Base-by-base conservation (phyloP, 2,888 invertebrate genomes). In the Mystacides longicornis region DNA sequence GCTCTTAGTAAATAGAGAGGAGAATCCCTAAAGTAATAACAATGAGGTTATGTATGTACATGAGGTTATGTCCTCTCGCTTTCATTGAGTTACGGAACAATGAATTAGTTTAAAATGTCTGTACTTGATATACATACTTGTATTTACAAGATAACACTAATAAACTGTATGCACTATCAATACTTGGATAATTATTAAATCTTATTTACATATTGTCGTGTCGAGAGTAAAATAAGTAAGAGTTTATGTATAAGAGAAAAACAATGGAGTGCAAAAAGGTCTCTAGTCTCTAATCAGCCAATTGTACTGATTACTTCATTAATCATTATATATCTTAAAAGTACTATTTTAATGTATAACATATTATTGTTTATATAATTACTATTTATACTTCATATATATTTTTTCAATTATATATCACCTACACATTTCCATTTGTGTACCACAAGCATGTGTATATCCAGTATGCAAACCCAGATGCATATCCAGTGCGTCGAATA, bases 201-300 rank as follows among this genome's bases (percentile, higher is more conserved):
- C 74, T 76, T 77, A 77, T 77, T 73, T 77, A 77, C 77, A 77
- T 77, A 77, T 77, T 77, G 77, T 77, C 77, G 72, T 69, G 60
- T 76, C 71, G 68, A 73, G 72, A 59, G 53, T 59, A 58, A 58
- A 58, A 58, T 58, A 56, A 60, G 37, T 60, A 54, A 56, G 59
- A 51, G 49, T 58, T 51, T 56, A 58, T 56, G 54, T 52, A 56
- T 47, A 60, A 55, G 56, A 58, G 52, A 58, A 56, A 56, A 55
- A 45, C 47, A 52, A 58, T 54, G 49, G 52, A 58, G 56, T 60
- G 58, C 60, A 48, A 55, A 37, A 51, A 47, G 55, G 52, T 56
- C 56, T 56, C 58, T 55, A 55, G 60, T 55, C 47, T 54, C 60
- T 56, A 58, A 42, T 50, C 51, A 50, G 49, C 27, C 23, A 50